Evolutionary conservation across 1,140 invertebrate genomes (phyloP), one percentile per base, ranked within the genome.

Genomic region (Penaeus vannamei): DNA sequence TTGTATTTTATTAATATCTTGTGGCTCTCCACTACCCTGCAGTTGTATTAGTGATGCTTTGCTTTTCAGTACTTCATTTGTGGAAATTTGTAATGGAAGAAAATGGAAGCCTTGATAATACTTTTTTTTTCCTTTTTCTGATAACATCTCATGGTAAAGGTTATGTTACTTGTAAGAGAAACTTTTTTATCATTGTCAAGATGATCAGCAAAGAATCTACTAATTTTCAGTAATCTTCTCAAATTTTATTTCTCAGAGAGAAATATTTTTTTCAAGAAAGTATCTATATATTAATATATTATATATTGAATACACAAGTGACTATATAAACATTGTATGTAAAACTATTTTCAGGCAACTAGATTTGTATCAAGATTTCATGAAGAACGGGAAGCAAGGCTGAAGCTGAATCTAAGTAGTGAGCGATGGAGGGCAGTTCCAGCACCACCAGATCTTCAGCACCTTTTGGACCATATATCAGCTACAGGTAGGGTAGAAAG

Each of bases 361-460:
- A 96, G 96, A 92, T 99, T 98, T 94, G 96, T 99, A 69, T 96
- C 97, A 91, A 95, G 96, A 92, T 98, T 99, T 93, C 98, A 99
- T 93, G 95, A 96, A 79, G 97, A 98, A 92, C 94, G 97, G 72
- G 97, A 97, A 93, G 95, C 95, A 36, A 98, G 98, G 93, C 93
- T 99, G 36, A 96, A 95, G 90, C 92, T 96, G 87, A 94, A 98
- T 62, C 93, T 99, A 62, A 98, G 99, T 92, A 95, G 95, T 91
- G 98, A 99, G 93, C 94, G 96, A 82, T 99, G 98, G 98, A 97
- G 97, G 92, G 95, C 96, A 91, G 97, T 97, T n/a, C 97, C 98
- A 91, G 96, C 99, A 72, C 96, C 97, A 0, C 93, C 94, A 87
- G 97, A 98, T 93, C 96, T 98, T 93, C 98, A 99, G 93, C 94